Base-by-base conservation (phyloP, 2,888 invertebrate species). In the Rhagium mordax region DNA sequence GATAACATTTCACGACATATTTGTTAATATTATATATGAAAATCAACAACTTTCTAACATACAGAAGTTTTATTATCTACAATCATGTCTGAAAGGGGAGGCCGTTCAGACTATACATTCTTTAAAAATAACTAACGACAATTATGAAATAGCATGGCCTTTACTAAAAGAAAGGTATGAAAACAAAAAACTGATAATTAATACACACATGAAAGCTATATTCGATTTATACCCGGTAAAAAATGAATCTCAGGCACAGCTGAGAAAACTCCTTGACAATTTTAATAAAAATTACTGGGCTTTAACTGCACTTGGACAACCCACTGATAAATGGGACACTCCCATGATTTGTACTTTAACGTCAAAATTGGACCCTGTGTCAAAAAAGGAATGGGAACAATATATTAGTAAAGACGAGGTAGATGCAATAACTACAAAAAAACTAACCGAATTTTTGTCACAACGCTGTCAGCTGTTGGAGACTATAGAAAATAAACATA, bases 61-160 rank as follows among this genome's bases (percentile, higher is more conserved):
- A 20, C 57, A 71, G n/a, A 74, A 74, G 51, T 74, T 74, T 60
- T 49, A 66, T 66, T 71, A 74, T 21, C 47, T 74, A 51, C 29
- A 55, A 21, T 71, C 70, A 8, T 74, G 70, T 41, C 41, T 74
- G 33, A 55, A 49, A 16, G 51, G 66, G 7, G 70, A 74, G 49
- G 70, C 73, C 5, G 57, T 55, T 15, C 62, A 73, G 47, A 48
- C 64, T 10, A 66, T 74, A 8, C 49, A 74, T 10, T 62, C 74
- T 20, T 13, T 71, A 29, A 49, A 51, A 49, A 51, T 67, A 20
- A 47, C 73, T 10, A 57, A 61, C 10, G 29, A 47, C 16, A 74
- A 74, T 60, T 74, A 74, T 24, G 29, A 8, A 20, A 61, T 66
- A n/a, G 74, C 74, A 7, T 74, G 70, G 74, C 2, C 20, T 13